Conservation (phyloP, 30 jellyfish, hydroid and myxozoan species). For the Phacellophora camtschatica region DNA sequence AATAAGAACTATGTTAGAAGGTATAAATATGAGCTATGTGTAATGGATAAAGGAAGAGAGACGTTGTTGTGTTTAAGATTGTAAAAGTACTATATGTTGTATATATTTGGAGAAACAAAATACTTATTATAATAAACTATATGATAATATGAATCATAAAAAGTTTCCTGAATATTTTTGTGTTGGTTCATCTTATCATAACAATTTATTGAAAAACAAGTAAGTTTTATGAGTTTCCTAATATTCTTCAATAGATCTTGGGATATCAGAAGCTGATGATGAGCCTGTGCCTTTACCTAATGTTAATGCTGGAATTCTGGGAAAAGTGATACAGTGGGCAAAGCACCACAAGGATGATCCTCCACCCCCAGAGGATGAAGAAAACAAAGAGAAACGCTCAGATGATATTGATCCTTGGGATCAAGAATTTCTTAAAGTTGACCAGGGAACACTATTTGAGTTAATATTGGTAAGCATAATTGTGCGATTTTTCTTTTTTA, state of each 20-base stretch:
- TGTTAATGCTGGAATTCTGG: constrained; percentile 88
- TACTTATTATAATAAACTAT: too few species aligned
- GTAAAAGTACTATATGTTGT: too few species aligned
- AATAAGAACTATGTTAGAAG: constrained; percentile 87
- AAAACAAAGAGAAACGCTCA: constrained; percentile 79
- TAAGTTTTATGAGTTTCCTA: too few species aligned
- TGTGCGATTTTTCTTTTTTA: too few species aligned
- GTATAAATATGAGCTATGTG: too few species aligned
- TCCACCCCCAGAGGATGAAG: constrained; percentile 97
- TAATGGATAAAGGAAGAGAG: too few species aligned
- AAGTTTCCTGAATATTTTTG: too few species aligned
- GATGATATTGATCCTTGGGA: constrained; percentile 99
- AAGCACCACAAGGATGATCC: constrained; percentile 98
- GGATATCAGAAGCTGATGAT: constrained; percentile 86
- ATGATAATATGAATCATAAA: too few species aligned
- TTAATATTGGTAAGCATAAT: constrained; percentile 76
- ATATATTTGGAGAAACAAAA: too few species aligned
- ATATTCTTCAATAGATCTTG: constrained; percentile 42
- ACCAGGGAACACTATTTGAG: constrained; percentile 95
- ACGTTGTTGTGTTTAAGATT: too few species aligned
- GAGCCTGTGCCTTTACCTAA: constrained; percentile 96
- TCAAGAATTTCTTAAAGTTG: constrained; percentile 96
- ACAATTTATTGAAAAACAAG: too few species aligned
- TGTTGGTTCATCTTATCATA: too few species aligned
- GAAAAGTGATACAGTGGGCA: constrained; percentile 93